Evolutionary conservation across 2,113 vertebrate genomes (phyloP).

Genomic region (Galeopterus variegatus): DNA sequence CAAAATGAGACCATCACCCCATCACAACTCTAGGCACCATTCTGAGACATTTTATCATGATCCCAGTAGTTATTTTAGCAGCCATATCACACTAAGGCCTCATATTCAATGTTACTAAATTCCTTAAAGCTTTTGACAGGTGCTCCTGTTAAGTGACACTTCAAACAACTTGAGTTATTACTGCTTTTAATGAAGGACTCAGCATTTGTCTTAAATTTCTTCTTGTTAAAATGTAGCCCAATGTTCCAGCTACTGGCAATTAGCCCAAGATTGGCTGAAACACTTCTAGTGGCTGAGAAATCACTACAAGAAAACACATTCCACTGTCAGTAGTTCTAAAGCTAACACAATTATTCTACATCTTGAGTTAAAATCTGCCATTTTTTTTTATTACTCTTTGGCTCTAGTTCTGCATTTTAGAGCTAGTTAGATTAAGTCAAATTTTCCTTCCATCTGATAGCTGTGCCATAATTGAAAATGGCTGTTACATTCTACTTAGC

Average conservation of each 20-base stretch:
- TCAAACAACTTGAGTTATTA: not conserved
- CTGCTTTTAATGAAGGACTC: not conserved
- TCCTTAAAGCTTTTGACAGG: constrained; percentile 11
- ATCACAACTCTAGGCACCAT: not conserved
- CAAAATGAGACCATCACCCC: not conserved
- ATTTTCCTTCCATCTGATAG: not conserved
- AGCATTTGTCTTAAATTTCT: constrained; percentile 36
- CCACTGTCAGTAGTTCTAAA: not conserved
- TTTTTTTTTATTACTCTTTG: not conserved
- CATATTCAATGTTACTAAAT: not conserved
- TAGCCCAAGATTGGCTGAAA: not conserved
- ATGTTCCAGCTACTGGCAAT: not conserved
- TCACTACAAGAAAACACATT: not conserved
- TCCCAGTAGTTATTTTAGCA: not conserved
- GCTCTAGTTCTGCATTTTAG: not conserved
- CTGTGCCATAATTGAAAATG: not conserved
- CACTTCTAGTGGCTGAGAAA: not conserved
- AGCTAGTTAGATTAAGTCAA: not conserved
- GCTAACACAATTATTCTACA: not conserved
- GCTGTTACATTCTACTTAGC: not conserved
- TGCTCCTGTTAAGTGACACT: not conserved
- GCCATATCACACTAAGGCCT: not conserved
- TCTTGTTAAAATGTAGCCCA: not conserved
- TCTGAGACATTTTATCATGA: not conserved
- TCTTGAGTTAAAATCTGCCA: not conserved